These are phyloP conservation scores for Entomobrya proxima DNA, from an alignment of 2,888 invertebrate species.

Conservation along the genomic window DNA sequence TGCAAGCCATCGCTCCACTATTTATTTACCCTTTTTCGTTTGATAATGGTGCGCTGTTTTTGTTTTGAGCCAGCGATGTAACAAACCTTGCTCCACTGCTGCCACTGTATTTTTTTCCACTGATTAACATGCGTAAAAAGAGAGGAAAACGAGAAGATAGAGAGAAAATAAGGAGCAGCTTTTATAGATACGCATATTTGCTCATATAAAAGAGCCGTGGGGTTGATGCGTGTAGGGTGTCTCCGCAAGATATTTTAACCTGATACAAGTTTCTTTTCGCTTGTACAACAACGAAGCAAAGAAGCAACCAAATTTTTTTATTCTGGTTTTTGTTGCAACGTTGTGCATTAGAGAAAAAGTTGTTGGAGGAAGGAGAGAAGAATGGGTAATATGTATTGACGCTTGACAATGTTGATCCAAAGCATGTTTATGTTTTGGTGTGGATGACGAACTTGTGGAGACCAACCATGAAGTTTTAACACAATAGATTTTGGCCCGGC, in stretches of 20 bases:
- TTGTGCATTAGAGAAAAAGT: not conserved
- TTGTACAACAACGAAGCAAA: not conserved
- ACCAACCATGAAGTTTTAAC: constrained; percentile 55
- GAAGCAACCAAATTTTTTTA: not conserved
- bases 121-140: constrained; percentile 49
- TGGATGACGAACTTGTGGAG: constrained; percentile 44
- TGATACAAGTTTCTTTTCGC: constrained; percentile 29
- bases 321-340: not conserved
- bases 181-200: constrained; percentile 54
- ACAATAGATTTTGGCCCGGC: constrained; percentile 40
- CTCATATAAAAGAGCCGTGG: constrained; percentile 45
- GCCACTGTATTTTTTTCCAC: constrained; percentile 40
- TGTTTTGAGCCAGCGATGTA: not conserved
- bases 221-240: constrained; percentile 49
- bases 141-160: not conserved
- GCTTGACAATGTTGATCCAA: constrained; percentile 48
- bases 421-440: constrained; percentile 31
- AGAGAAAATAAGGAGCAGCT: constrained; percentile 46
- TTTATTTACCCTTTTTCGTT: constrained; percentile 32
- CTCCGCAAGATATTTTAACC: constrained; percentile 39
- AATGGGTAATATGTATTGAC: constrained; percentile 31
- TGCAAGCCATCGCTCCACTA: constrained; percentile 8
- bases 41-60: constrained; percentile 10
- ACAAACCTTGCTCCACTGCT: constrained; percentile 2
- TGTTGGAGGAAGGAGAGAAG: not conserved